phyloP scores from a whole-genome alignment of 2,888 invertebrate species.

The Saturnia japonica region DNA sequence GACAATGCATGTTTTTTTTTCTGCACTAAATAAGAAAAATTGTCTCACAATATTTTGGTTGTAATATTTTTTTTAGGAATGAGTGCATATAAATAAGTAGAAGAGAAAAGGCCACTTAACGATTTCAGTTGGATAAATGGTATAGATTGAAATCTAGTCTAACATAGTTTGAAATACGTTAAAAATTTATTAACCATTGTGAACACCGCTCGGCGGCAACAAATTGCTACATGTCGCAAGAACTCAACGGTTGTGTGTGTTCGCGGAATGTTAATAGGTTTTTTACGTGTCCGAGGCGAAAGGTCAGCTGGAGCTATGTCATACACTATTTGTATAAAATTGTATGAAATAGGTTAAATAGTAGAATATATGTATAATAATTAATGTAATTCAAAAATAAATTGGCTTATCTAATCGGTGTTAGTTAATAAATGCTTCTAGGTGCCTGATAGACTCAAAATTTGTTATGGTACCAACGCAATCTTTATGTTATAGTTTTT shows the following conservation, averaged over 20 bases:
- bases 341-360: slow-evolving; percentile 24
- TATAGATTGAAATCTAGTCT: background rate
- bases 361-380: slow-evolving; percentile 15
- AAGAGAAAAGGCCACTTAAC: background rate
- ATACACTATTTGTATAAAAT: slow-evolving; percentile 24
- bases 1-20: too few relatives aligned
- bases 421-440: too few relatives aligned
- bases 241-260: slow-evolving; percentile 21
- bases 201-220: background rate
- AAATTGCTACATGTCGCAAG: slow-evolving; percentile 23
- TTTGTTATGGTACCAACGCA: too few relatives aligned
- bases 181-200: background rate
- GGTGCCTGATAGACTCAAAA: too few relatives aligned
- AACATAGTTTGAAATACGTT: background rate
- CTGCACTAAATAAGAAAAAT: background rate
- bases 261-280: slow-evolving; percentile 27
- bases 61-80: background rate
- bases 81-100: background rate
- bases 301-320: slow-evolving; percentile 28
- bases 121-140: background rate
- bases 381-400: background rate
- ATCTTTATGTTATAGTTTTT: too few relatives aligned
- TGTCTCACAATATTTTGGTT: background rate
- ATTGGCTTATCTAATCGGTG: too few relatives aligned
- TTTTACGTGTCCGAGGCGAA: slow-evolving; percentile 27